Conservation (phyloP, 1,140 invertebrate genomes). For the Habropoda laboriosa region DNA sequence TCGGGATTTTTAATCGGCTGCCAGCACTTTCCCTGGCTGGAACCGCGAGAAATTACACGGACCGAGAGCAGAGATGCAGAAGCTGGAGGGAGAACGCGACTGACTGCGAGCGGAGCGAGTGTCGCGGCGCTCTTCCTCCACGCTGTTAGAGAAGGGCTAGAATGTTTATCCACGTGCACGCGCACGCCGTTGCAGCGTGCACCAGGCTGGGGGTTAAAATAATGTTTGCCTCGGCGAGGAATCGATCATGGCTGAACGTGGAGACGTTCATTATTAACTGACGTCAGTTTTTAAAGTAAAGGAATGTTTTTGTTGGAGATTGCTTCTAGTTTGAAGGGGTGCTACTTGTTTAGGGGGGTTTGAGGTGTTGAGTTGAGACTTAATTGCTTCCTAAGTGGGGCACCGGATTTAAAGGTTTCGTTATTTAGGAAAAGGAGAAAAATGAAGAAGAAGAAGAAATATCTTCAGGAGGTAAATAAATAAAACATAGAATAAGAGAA, state of each 20-base stretch:
- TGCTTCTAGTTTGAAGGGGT: too few relatives aligned
- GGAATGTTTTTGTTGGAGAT: neutral
- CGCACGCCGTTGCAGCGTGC: neutral
- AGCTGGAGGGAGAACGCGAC: neutral
- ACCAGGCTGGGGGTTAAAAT: slow-evolving; percentile 47
- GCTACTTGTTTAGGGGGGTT: too few relatives aligned
- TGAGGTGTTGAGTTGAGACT: too few relatives aligned
- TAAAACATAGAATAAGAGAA: too few relatives aligned
- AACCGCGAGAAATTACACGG: slow-evolving; percentile 5
- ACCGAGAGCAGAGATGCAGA: neutral
- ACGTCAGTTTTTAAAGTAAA: slow-evolving; percentile 19
- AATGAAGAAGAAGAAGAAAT: too few relatives aligned
- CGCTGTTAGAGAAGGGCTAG: slow-evolving; percentile 17
- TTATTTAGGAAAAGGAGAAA: too few relatives aligned
- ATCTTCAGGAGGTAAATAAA: too few relatives aligned
- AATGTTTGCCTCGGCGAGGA: slow-evolving; percentile 53
- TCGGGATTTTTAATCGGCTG: slow-evolving; percentile 39
- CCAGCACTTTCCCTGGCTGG: neutral
- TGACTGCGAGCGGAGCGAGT: too few relatives aligned
- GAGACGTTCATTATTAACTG: slow-evolving; percentile 11
- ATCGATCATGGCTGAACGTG: slow-evolving; percentile 19
- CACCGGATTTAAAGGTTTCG: too few relatives aligned
- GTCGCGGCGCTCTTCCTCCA: neutral
- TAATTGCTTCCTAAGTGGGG: too few relatives aligned
- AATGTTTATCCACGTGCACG: slow-evolving; percentile 59